These are phyloP conservation scores for Gandaritis pyraliata DNA, from an alignment of 2,888 invertebrate genomes.

Conservation along the genomic window DNA sequence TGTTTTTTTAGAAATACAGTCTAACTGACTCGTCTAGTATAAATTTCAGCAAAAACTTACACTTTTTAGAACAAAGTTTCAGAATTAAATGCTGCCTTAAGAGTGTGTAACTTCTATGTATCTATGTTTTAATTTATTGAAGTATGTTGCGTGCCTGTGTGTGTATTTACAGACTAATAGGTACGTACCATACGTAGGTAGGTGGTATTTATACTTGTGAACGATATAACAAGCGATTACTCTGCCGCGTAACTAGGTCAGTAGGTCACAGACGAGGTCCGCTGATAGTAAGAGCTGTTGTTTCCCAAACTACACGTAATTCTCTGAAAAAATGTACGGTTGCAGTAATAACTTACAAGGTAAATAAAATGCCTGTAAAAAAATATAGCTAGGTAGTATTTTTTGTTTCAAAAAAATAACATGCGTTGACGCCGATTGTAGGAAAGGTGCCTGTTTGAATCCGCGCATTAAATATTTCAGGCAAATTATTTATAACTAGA, in stretches of 20 bases:
- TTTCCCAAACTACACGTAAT: conserved; percentile 66
- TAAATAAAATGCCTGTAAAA: neutral
- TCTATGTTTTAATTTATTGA: conserved; percentile 13
- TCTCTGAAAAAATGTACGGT: conserved; percentile 44
- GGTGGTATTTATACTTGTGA: conserved; percentile 52
- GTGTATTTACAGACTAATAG: conserved; percentile 44
- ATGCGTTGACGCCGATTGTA: no score
- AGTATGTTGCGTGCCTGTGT: conserved; percentile 29
- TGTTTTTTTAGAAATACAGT: no score
- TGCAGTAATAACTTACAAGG: conserved; percentile 1
- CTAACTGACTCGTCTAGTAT: no score
- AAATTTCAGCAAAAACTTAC: no score
- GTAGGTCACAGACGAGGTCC: conserved; percentile 86
- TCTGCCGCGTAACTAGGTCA: conserved; percentile 86
- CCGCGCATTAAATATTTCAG: no score
- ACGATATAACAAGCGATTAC: conserved; percentile 67
- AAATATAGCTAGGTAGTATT: neutral
- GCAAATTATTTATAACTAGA: no score
- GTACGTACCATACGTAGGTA: conserved; percentile 41
- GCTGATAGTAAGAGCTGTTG: conserved; percentile 68
- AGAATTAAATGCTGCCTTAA: neutral
- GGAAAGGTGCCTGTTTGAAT: no score
- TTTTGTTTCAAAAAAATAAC: no score
- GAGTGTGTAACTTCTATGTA: neutral
- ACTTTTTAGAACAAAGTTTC: neutral